A percentile compares a stretch with the other conserved stretches of the same genome.
phyloP scores from a whole-genome alignment of 2,113 vertebrate species.

The Ia io region DNA sequence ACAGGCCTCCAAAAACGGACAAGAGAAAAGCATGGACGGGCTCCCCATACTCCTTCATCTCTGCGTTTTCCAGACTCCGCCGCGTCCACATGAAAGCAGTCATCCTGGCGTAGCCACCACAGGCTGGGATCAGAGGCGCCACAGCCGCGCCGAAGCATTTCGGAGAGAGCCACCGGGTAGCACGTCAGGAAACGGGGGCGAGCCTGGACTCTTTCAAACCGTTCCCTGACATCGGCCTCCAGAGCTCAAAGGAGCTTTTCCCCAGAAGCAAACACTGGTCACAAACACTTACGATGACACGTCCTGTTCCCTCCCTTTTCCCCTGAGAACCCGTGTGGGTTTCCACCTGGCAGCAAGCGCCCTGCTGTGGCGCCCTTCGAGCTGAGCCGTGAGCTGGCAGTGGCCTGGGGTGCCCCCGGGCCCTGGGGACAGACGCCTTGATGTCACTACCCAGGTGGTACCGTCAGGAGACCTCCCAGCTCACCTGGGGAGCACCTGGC shows the following conservation, averaged over 20 bases:
- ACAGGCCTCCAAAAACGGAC: slow-evolving; percentile 36
- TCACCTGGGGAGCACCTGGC: not conserved
- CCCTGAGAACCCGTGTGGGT: not conserved
- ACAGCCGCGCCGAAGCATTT: slow-evolving; percentile 23
- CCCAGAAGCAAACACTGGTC: slow-evolving; percentile 49
- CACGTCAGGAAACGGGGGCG: not conserved
- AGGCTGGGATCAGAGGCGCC: slow-evolving; percentile 73
- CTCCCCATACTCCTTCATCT: slow-evolving; percentile 72
- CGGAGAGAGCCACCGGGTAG: slow-evolving; percentile 32
- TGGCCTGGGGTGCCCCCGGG: not conserved
- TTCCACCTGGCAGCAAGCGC: not conserved
- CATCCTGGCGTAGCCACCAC: no score
- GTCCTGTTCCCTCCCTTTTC: not conserved
- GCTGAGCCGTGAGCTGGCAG: no score
- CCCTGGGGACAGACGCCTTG: not conserved
- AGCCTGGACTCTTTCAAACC: not conserved
- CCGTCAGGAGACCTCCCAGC: not conserved
- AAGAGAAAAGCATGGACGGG: no score
- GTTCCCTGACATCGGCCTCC: slow-evolving; percentile 32
- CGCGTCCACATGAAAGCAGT: slow-evolving; percentile 67
- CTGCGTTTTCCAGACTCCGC: slow-evolving; percentile 75
- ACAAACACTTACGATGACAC: not conserved
- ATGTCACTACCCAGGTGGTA: not conserved
- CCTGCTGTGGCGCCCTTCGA: not conserved
- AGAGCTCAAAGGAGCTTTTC: slow-evolving; percentile 58